Percentiles rank a stretch among this genome's conserved stretches.
phyloP scores from a whole-genome alignment of 2,888 invertebrate genomes.

The Pollenia angustigena region DNA sequence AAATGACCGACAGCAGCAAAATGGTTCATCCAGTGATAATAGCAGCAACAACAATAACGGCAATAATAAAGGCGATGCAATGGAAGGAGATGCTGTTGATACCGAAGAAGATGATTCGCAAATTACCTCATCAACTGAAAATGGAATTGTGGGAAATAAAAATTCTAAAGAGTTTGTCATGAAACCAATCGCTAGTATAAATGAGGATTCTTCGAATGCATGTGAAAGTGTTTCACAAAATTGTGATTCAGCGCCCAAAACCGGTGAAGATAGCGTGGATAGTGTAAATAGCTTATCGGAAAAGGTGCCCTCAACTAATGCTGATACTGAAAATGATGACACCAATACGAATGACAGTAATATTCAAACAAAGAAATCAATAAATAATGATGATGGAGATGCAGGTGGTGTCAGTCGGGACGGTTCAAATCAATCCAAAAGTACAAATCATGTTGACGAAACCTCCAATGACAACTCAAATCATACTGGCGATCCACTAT shows the following conservation, averaged over 20 bases:
- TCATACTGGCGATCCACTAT: conserved; percentile 61
- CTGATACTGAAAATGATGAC: conserved; percentile 68
- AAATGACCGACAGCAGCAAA: conserved; percentile 68
- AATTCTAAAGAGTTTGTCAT: conserved; percentile 39
- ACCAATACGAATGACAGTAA: conserved; percentile 61
- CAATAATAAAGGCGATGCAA: conserved; percentile 75
- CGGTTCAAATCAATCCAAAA: conserved; percentile 68
- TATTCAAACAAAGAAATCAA: conserved; percentile 69
- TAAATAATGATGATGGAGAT: conserved; percentile 63
- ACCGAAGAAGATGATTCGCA: conserved; percentile 81
- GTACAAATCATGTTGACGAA: conserved; percentile 69
- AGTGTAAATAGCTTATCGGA: conserved; percentile 75
- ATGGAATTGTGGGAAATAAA: conserved; percentile 71
- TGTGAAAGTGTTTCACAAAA: conserved; percentile 69
- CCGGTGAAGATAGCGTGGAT: conserved; percentile 74
- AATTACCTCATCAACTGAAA: conserved; percentile 80
- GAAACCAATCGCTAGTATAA: conserved; percentile 54
- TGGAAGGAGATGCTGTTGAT: conserved; percentile 77
- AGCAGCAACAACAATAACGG: conserved; percentile 68
- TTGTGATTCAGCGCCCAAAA: conserved; percentile 64
- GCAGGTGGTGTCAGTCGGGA: conserved; percentile 78
- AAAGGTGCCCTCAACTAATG: conserved; percentile 61
- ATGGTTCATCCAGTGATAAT: conserved; percentile 76
- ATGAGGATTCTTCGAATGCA: conserved; percentile 71
- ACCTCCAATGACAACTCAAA: conserved; percentile 67